Evolutionary conservation across 1,140 invertebrate genomes (phyloP).

Genomic region (Homalodisca vitripennis): DNA sequence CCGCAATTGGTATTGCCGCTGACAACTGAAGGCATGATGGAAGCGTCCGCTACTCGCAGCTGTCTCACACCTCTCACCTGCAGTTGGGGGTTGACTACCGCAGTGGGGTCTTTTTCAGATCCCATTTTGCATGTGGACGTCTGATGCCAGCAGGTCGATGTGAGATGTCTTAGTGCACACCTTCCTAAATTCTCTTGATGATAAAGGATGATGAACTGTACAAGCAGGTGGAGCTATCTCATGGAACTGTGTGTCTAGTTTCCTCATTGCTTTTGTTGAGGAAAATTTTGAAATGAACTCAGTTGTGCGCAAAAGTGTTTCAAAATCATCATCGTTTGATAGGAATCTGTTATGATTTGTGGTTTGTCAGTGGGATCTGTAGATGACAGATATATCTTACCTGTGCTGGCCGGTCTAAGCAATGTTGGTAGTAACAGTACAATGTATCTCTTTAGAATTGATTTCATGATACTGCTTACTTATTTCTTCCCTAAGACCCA

Average conservation of each 20-base stretch:
- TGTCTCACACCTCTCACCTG: conserved; percentile 75
- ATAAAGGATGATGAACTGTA: conserved; percentile 60
- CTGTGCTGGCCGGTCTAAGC: conserved; percentile 60
- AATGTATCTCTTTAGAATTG: conserved; percentile 1
- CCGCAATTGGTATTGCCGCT: conserved; percentile 82
- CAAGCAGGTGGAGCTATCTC: conserved; percentile 64
- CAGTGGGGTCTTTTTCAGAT: conserved; percentile 64
- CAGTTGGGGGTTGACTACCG: conserved; percentile 79
- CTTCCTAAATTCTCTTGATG: conserved; percentile 66
- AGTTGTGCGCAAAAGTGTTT: conserved; percentile 56
- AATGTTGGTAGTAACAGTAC: conserved; percentile 9
- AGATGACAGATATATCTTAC: conserved; percentile 61
- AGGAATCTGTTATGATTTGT: conserved; percentile 76
- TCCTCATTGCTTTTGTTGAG: conserved; percentile 39
- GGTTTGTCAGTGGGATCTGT: conserved; percentile 67
- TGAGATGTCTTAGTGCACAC: conserved; percentile 70
- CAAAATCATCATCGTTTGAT: conserved; percentile 62
- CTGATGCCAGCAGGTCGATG: conserved; percentile 85
- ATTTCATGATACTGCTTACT: background rate
- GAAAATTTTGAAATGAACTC: conserved; percentile 21
- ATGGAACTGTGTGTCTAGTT: conserved; percentile 44
- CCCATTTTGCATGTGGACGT: conserved; percentile 85
- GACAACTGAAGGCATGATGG: conserved; percentile 83
- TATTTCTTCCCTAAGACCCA: conserved; percentile 3
- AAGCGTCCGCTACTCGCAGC: conserved; percentile 81